Evolutionary conservation across 2,888 invertebrate species (phyloP).

Genomic region (Physocephala rufipes): DNA sequence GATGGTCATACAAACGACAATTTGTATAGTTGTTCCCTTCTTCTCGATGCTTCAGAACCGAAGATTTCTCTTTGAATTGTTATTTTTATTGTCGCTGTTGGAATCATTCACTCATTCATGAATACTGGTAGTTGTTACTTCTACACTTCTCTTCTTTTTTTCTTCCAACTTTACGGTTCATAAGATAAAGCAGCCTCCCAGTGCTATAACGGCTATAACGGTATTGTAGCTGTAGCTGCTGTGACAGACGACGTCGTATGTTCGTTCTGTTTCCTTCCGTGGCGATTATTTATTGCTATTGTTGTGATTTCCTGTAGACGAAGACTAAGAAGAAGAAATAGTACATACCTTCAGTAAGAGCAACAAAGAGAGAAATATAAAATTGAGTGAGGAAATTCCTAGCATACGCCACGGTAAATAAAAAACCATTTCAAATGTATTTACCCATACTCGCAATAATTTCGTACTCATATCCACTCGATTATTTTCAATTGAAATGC

Average conservation of each 20-base stretch:
- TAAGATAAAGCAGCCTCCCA: background rate
- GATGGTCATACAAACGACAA: background rate
- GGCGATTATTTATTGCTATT: constrained; percentile 32
- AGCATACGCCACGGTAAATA: no score
- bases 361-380: no score
- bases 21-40: background rate
- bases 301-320: constrained; percentile 11
- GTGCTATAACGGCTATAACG: constrained; percentile 16
- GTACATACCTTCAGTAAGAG: no score
- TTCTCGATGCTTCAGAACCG: no score
- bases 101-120: no score
- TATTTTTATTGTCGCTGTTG: background rate
- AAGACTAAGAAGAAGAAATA: background rate
- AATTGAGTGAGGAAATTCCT: no score
- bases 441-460: background rate
- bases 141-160: background rate
- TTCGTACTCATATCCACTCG: constrained; percentile 1
- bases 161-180: constrained; percentile 22
- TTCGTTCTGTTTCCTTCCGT: constrained; percentile 31
- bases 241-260: constrained; percentile 21
- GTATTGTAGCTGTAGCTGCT: constrained; percentile 10
- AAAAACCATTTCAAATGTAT: no score
- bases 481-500: constrained; percentile 26
- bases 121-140: background rate
- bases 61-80: background rate